phyloP scores from a whole-genome alignment of 2,888 invertebrate genomes.

The Lymantria dispar region DNA sequence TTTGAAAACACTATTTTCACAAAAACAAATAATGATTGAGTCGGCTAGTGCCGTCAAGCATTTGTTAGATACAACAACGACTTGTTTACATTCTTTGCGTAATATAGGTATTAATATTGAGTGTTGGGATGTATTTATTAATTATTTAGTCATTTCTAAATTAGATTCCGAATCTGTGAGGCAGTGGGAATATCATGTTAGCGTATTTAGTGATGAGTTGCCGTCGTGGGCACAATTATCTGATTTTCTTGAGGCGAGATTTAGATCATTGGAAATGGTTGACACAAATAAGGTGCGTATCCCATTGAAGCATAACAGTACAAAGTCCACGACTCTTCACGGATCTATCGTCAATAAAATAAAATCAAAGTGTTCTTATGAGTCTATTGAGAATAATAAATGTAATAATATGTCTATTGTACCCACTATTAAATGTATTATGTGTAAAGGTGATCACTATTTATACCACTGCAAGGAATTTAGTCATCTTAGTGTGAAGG shows the following conservation, averaged over 20 bases:
- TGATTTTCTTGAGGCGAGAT: slow-evolving; percentile 2
- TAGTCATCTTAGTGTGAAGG: slow-evolving; percentile 2
- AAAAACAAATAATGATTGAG: slow-evolving; percentile 1
- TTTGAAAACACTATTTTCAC: slow-evolving; percentile 1
- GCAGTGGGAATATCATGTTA: slow-evolving; percentile 4
- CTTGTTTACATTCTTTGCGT: slow-evolving; percentile 2
- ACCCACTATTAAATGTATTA: not conserved
- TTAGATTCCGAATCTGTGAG: slow-evolving; percentile 1
- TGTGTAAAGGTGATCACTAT: not conserved
- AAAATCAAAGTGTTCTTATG: no score
- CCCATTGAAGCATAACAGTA: not conserved
- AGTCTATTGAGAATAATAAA: not conserved
- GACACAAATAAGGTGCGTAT: not conserved
- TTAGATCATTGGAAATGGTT: slow-evolving; percentile 7
- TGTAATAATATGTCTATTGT: not conserved
- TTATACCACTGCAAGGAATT: slow-evolving; percentile 6
- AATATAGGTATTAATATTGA: not conserved
- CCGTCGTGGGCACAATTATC: slow-evolving; percentile 2
- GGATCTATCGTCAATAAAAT: no score
- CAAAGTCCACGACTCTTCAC: no score
- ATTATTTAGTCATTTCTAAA: slow-evolving; percentile 1
- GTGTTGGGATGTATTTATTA: not conserved
- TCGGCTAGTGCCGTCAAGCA: slow-evolving; percentile 4
- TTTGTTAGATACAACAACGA: slow-evolving; percentile 6
- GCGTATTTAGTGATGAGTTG: not conserved